Evolutionary conservation across 2,797 vertebrate species (phyloP).

Genomic region (Leucoraja ocellata): DNA sequence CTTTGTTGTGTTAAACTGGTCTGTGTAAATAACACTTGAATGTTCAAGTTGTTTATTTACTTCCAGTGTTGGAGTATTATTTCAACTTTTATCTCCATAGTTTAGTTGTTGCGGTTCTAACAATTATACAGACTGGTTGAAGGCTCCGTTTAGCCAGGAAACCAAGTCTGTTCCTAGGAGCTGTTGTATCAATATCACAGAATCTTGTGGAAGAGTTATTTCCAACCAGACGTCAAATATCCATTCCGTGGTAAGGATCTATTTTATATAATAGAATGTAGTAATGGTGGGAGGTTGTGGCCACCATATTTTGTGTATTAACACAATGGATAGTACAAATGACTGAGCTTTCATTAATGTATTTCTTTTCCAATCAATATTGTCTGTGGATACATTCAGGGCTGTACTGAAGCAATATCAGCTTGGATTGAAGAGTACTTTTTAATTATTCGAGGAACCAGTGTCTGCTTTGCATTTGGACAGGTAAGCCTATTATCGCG

Average conservation of each 20-base stretch:
- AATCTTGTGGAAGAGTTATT: not conserved
- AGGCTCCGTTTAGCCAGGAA: slow-evolving; percentile 39
- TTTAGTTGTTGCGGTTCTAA: slow-evolving; percentile 42
- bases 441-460: slow-evolving; percentile 38
- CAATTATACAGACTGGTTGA: slow-evolving; percentile 43
- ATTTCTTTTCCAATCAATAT: not conserved
- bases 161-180: slow-evolving; percentile 43
- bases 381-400: slow-evolving; percentile 38
- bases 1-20: not conserved
- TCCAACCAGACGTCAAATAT: not conserved
- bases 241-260: slow-evolving; percentile 9
- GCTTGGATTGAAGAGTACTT: slow-evolving; percentile 40
- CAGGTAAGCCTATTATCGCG: slow-evolving; percentile 39
- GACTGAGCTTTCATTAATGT: not conserved
- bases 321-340: not conserved
- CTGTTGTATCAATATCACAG: slow-evolving; percentile 43
- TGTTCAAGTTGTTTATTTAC: not conserved
- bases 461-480: slow-evolving; percentile 32
- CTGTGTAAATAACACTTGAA: not conserved
- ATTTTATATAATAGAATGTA: not conserved
- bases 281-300: not conserved
- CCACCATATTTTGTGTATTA: too few relatives aligned
- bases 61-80: not conserved
- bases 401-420: slow-evolving; percentile 42
- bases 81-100: slow-evolving; percentile 35